Evolutionary conservation across 1,140 invertebrate species (phyloP).

Genomic region (Apis laboriosa): DNA sequence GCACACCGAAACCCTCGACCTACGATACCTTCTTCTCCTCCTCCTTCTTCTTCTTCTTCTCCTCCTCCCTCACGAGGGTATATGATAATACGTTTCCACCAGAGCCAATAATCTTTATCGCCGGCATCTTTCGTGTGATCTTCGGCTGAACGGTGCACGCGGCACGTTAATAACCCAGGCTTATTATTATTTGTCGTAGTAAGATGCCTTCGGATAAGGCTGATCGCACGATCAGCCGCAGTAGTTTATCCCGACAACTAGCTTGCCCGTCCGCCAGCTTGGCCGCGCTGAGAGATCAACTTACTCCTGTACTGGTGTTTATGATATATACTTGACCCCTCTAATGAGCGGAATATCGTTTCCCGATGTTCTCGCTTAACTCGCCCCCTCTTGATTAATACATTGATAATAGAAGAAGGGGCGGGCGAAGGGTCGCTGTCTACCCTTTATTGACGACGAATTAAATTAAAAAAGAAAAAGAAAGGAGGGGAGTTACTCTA

Average conservation of each 20-base stretch:
- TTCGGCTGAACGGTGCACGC: constrained; percentile 48
- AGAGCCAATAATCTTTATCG: constrained; percentile 63
- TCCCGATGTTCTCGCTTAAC: constrained; percentile 3
- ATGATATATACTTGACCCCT: constrained; percentile 21
- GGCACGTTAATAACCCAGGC: constrained; percentile 57
- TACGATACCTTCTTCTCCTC: constrained; percentile 44
- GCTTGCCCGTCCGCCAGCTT: not conserved
- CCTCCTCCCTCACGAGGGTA: not conserved
- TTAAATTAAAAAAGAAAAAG: too few species aligned
- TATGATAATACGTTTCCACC: constrained; percentile 56
- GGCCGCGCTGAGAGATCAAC: constrained; percentile 47
- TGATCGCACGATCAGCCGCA: constrained; percentile 14
- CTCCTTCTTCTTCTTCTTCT: too few species aligned
- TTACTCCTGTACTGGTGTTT: constrained; percentile 39
- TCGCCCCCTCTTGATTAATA: constrained; percentile 32
- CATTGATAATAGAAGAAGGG: constrained; percentile 19
- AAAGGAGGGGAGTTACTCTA: too few species aligned
- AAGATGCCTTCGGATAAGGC: constrained; percentile 40
- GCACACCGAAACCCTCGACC: constrained; percentile 38
- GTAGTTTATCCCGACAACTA: constrained; percentile 52
- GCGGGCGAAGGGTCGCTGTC: too few species aligned
- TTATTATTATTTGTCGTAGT: constrained; percentile 61
- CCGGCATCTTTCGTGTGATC: constrained; percentile 60
- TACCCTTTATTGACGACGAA: too few species aligned
- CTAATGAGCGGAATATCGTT: constrained; percentile 26